A percentile compares a stretch with the other conserved stretches of the same genome.
These are phyloP conservation scores for Semotilus atromaculatus DNA, from an alignment of 2,797 vertebrate species.

Conservation along the genomic window DNA sequence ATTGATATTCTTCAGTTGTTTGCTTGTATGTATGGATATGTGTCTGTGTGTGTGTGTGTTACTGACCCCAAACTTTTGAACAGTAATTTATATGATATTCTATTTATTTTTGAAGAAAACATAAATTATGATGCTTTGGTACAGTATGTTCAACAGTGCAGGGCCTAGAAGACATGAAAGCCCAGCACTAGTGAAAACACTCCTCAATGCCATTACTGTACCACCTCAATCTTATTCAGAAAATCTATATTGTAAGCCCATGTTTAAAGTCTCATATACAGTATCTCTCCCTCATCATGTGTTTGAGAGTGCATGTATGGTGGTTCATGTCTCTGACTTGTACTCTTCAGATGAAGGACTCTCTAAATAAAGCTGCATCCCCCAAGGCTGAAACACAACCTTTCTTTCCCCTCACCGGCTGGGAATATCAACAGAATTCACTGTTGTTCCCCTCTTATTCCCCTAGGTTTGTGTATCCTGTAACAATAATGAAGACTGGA, in stretches of 20 bases:
- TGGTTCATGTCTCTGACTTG: constrained; percentile 58
- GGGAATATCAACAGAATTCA: constrained; percentile 54
- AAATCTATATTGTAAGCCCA: constrained; percentile 7
- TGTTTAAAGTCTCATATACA: constrained; percentile 12
- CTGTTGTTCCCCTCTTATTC: not conserved
- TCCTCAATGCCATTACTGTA: not conserved
- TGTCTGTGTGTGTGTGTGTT: too few species aligned
- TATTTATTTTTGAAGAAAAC: not conserved
- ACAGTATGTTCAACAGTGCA: not conserved
- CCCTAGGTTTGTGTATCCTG: too few species aligned
- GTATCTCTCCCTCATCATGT: constrained; percentile 1
- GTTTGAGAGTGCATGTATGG: constrained; percentile 10
- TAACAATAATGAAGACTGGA: too few species aligned
- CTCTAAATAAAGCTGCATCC: constrained; percentile 51
- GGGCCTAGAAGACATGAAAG: not conserved
- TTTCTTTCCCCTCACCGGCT: constrained; percentile 41
- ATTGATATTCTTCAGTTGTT: not conserved
- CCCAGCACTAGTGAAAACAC: not conserved
- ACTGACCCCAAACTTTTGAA: not conserved
- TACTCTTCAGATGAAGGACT: constrained; percentile 61
- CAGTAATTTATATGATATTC: not conserved
- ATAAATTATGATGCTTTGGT: not conserved
- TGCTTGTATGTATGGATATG: too few species aligned
- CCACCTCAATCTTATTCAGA: constrained; percentile 21
- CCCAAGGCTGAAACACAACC: constrained; percentile 48